phyloP scores from a whole-genome alignment of 2,113 vertebrate genomes.

The Pseudorhombus dupliciocellatus region DNA sequence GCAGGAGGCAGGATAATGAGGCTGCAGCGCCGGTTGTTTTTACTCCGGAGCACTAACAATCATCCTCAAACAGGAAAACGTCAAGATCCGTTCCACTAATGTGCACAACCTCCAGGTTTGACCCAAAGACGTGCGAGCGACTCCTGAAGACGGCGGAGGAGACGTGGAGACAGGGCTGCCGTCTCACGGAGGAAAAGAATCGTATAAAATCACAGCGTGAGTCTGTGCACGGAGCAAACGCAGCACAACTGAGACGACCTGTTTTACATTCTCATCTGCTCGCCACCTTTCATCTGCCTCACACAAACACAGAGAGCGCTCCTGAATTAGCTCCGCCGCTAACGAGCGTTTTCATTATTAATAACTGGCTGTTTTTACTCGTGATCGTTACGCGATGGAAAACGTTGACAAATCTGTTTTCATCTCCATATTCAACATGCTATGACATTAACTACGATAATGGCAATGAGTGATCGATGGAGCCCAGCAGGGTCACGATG shows the following conservation, averaged over 20 bases:
- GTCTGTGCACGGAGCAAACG: background rate
- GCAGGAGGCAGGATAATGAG: conserved; percentile 61
- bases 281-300: background rate
- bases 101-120: background rate
- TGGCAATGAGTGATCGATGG: too few species aligned
- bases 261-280: background rate
- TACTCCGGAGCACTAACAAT: conserved; percentile 36
- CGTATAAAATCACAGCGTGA: background rate
- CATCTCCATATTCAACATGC: too few species aligned
- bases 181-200: background rate
- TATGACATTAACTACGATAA: too few species aligned
- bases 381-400: background rate
- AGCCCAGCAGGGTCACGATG: too few species aligned
- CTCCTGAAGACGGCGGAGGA: background rate
- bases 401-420: too few species aligned
- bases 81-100: conserved; percentile 43
- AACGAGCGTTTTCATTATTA: background rate
- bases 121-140: background rate
- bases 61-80: conserved; percentile 36
- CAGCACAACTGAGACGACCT: background rate
- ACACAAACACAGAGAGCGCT: background rate
- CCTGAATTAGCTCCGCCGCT: too few species aligned
- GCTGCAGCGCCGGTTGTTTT: conserved; percentile 41
- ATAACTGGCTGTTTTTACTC: background rate
- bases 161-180: background rate